A percentile compares a stretch with the other conserved stretches of the same genome.
Evolutionary conservation across 2,113 vertebrate species (phyloP).

Genomic region (Anguilla japonica): DNA sequence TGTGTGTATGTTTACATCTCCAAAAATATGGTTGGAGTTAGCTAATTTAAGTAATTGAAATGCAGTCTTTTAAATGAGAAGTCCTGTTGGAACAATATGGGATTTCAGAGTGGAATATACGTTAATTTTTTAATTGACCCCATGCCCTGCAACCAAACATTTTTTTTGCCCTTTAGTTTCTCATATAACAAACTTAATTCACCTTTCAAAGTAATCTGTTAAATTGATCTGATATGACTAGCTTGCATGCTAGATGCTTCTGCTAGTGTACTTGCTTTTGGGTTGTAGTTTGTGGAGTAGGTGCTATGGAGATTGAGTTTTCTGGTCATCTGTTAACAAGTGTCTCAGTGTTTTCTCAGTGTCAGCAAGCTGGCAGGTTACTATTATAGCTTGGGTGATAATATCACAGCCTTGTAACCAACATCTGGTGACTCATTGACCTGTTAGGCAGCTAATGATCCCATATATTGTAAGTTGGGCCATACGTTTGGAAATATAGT

Average conservation of each 20-base stretch:
- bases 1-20: too few species aligned
- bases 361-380: too few species aligned
- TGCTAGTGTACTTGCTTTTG: not conserved
- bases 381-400: too few species aligned
- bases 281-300: not conserved
- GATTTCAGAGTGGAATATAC: too few species aligned
- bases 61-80: too few species aligned
- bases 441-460: not conserved
- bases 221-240: not conserved
- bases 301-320: not conserved
- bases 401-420: not conserved
- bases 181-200: not conserved
- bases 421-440: not conserved
- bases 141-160: too few species aligned
- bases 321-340: not conserved
- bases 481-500: too few species aligned
- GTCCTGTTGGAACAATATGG: too few species aligned
- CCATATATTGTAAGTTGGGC: not conserved
- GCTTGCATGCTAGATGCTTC: not conserved
- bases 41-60: too few species aligned
- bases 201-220: not conserved
- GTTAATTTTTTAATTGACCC: too few species aligned
- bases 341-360: not conserved
- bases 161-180: not conserved
- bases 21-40: too few species aligned